Conservation (phyloP, 64 coral and sea anemone species). For the Porites lutea region DNA sequence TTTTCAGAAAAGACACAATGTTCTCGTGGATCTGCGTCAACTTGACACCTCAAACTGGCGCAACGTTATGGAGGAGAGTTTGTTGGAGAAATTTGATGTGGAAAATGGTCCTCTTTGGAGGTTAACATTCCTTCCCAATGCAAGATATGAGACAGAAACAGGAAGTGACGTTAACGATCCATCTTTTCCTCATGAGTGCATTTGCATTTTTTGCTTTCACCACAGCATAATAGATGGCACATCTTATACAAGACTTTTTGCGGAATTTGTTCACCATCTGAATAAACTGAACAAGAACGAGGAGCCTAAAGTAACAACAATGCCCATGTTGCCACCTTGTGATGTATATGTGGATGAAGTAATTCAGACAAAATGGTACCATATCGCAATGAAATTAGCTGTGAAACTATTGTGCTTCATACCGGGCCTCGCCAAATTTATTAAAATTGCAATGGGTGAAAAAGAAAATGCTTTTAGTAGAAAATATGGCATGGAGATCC, state of each 20-base stretch:
- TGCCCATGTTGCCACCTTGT: not conserved
- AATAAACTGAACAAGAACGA: not conserved
- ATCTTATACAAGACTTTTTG: not conserved
- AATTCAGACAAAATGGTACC: not conserved
- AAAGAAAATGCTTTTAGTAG: not conserved
- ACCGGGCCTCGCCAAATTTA: not conserved
- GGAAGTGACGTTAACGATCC: not conserved
- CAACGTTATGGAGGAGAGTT: not conserved
- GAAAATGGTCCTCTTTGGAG: constrained; percentile 26
- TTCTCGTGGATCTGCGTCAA: not conserved
- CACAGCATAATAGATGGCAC: not conserved
- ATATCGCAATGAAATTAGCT: not conserved
- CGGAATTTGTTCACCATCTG: not conserved
- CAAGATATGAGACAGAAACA: not conserved
- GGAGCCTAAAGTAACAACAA: not conserved
- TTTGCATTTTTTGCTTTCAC: not conserved
- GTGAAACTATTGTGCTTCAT: not conserved
- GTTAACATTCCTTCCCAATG: constrained; percentile 1
- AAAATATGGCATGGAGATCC: constrained; percentile 19
- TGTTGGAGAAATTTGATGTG: constrained; percentile 16
- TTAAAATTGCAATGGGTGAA: not conserved
- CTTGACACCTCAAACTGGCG: not conserved
- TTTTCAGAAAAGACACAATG: not conserved
- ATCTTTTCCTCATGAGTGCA: not conserved
- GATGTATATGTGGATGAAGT: not conserved